Conservation (phyloP, 1,140 invertebrate genomes). For the Brachionus koreanus region DNA sequence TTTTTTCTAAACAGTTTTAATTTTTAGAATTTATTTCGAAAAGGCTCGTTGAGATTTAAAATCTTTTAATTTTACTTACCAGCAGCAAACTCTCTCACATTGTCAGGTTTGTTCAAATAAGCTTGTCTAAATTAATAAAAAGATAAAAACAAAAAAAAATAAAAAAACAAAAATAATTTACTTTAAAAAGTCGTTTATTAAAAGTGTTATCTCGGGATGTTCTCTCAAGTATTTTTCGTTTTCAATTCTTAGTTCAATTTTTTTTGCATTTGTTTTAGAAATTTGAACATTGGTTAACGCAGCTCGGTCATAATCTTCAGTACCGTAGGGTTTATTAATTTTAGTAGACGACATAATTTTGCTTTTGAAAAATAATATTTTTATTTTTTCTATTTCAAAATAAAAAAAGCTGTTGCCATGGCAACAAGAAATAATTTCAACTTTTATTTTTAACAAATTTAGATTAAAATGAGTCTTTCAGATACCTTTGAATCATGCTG, state of each 20-base stretch:
- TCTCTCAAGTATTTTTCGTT: conserved; percentile 35
- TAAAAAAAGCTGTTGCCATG: not conserved
- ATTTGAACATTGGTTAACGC: conserved; percentile 27
- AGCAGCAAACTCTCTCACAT: conserved; percentile 23
- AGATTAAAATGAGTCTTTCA: not conserved
- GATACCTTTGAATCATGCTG: not conserved
- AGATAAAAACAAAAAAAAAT: not conserved
- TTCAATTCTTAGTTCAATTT: conserved; percentile 37
- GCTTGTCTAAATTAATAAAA: not conserved
- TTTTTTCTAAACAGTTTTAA: too few relatives aligned
- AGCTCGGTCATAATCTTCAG: conserved; percentile 21
- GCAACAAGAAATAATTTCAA: not conserved
- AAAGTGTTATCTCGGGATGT: conserved; percentile 19
- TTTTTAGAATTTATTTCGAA: too few relatives aligned
- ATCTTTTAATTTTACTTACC: not conserved
- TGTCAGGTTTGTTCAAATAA: conserved; percentile 28
- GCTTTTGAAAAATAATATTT: not conserved
- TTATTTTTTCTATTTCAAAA: not conserved
- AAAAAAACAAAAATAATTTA: not conserved
- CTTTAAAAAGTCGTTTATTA: conserved; percentile 43
- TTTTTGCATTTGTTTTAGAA: conserved; percentile 27
- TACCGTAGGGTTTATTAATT: conserved; percentile 18
- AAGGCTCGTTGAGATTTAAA: not conserved
- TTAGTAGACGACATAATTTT: not conserved
- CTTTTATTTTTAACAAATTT: not conserved